These are phyloP conservation scores for Folsomia candida DNA, from an alignment of 2,888 invertebrate genomes.

Conservation along the genomic window DNA sequence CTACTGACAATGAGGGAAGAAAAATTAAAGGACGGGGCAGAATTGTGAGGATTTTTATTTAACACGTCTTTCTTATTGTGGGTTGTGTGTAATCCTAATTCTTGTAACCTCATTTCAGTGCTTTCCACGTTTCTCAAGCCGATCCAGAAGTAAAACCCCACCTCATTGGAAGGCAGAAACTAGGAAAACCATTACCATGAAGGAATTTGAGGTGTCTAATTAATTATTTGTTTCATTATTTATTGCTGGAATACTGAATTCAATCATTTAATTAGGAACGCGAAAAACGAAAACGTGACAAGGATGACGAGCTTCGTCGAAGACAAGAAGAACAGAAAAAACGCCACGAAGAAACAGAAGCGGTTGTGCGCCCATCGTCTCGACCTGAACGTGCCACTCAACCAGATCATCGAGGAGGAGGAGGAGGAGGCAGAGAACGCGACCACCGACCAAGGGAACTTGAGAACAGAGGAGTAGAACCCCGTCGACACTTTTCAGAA, in stretches of 20 bases:
- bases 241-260: constrained; percentile 7
- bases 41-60: constrained; percentile 68
- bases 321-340: constrained; percentile 60
- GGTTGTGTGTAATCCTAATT: constrained; percentile 51
- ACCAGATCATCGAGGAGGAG: constrained; percentile 23
- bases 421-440: too few species aligned
- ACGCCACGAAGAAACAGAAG: constrained; percentile 60
- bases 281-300: constrained; percentile 56
- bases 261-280: constrained; percentile 35
- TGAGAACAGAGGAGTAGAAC: constrained; percentile 6
- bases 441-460: background rate
- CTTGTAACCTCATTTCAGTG: too few species aligned
- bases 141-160: constrained; percentile 82
- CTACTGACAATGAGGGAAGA: constrained; percentile 60
- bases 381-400: constrained; percentile 52
- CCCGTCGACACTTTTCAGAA: background rate
- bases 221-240: background rate
- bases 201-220: constrained; percentile 74
- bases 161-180: constrained; percentile 93
- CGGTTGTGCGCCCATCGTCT: too few species aligned
- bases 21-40: constrained; percentile 88
- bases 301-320: constrained; percentile 62
- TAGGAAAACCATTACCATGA: constrained; percentile 75
- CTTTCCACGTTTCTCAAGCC: constrained; percentile 50
- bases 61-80: background rate